Evolutionary conservation across 2,797 vertebrate genomes (phyloP).

Genomic region (Meda fulgida): DNA sequence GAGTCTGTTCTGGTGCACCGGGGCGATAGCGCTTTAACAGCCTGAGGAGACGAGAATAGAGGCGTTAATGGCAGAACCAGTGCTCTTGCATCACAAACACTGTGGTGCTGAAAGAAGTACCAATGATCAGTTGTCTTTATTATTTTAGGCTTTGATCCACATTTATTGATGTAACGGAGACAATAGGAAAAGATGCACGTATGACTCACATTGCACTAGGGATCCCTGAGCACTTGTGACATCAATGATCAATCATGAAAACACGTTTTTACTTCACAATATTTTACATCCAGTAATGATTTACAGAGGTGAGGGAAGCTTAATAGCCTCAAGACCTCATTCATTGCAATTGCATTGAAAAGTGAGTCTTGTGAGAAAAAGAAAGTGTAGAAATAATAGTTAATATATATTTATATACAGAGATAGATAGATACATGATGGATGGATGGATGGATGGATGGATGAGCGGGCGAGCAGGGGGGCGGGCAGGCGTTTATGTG

Average conservation of each 20-base stretch:
- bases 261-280: not conserved
- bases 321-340: not conserved
- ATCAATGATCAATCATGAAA: not conserved
- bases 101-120: not conserved
- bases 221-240: not conserved
- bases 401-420: no score
- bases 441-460: no score
- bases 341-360: not conserved
- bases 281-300: not conserved
- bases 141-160: not conserved
- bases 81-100: conserved; percentile 24
- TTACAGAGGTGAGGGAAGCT: not conserved
- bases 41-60: conserved; percentile 16
- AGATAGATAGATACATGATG: no score
- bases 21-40: not conserved
- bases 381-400: no score
- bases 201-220: not conserved
- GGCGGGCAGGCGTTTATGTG: no score
- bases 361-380: not conserved
- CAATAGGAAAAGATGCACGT: not conserved
- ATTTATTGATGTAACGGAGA: not conserved
- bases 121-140: not conserved
- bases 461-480: no score
- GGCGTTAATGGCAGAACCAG: conserved; percentile 58
- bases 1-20: conserved; percentile 31